Percentiles rank a stretch among this genome's conserved stretches.
phyloP scores from a whole-genome alignment of 2,888 invertebrate species.

The Drepanosiphum platanoidis region DNA sequence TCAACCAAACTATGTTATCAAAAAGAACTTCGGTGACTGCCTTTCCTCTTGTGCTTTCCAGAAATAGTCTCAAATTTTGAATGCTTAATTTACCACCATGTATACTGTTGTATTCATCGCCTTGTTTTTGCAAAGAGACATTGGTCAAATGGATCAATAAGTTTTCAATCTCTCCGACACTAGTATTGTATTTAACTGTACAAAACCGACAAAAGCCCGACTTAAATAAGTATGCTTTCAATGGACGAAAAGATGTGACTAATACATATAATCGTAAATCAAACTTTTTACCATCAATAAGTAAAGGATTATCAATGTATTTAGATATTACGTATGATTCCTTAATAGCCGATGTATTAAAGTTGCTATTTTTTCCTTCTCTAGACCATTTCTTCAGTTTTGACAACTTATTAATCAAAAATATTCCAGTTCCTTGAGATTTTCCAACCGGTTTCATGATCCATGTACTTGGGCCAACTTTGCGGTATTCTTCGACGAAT shows the following conservation, averaged over 20 bases:
- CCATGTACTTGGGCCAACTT: conserved; percentile 94
- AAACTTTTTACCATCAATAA: conserved; percentile 96
- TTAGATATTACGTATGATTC: conserved; percentile 96
- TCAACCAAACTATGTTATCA: conserved; percentile 87
- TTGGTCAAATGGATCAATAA: conserved; percentile 96
- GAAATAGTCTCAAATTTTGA: conserved; percentile 86
- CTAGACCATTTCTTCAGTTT: conserved; percentile 91
- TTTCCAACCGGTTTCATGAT: conserved; percentile 98
- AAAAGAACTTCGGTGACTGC: conserved; percentile 88
- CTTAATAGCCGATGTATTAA: conserved; percentile 73
- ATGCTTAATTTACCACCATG: conserved; percentile 96
- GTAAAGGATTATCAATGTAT: conserved; percentile 92
- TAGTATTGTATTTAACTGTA: conserved; percentile 93
- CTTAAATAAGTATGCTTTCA: conserved; percentile 92
- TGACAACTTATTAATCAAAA: conserved; percentile 92
- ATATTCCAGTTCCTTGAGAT: conserved; percentile 94
- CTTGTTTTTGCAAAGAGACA: conserved; percentile 97
- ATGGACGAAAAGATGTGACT: conserved; percentile 91
- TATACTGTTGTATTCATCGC: conserved; percentile 91
- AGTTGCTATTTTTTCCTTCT: conserved; percentile 78
- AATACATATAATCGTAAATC: conserved; percentile 91
- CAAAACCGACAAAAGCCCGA: conserved; percentile 96
- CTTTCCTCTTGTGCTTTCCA: conserved; percentile 86
- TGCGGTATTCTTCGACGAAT: conserved; percentile 95
- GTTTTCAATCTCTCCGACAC: conserved; percentile 86